A percentile compares a stretch with the other conserved stretches of the same genome.
phyloP scores from a whole-genome alignment of 2,888 invertebrate genomes.

The Athalia rosae region DNA sequence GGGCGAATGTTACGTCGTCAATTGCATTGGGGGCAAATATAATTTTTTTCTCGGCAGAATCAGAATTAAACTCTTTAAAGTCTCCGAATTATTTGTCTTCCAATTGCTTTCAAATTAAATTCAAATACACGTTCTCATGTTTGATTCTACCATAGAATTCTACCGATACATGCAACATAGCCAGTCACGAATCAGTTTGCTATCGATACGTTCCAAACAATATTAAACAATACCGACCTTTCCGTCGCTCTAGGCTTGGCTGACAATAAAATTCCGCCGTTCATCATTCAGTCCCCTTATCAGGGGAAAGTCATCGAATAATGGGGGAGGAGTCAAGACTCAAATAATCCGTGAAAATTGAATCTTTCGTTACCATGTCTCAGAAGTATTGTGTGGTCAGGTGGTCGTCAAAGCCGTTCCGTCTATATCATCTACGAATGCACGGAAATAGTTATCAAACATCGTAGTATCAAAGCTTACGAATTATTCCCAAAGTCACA shows the following conservation, averaged over 20 bases:
- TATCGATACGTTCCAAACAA: too few relatives aligned
- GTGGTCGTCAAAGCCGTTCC: background rate
- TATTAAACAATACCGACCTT: too few relatives aligned
- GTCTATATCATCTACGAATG: background rate
- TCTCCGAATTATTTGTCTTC: constrained; percentile 1
- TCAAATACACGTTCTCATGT: background rate
- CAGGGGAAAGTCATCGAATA: too few relatives aligned
- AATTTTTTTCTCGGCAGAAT: background rate
- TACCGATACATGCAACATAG: too few relatives aligned
- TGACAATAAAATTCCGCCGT: too few relatives aligned
- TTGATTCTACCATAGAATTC: background rate
- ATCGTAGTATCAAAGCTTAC: background rate
- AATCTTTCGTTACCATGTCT: too few relatives aligned
- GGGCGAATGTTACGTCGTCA: too few relatives aligned
- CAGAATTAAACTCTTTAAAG: background rate
- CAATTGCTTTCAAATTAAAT: background rate
- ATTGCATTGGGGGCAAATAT: background rate
- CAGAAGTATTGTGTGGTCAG: background rate
- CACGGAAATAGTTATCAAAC: background rate
- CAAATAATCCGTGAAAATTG: too few relatives aligned
- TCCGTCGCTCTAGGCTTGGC: too few relatives aligned
- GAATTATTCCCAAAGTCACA: background rate
- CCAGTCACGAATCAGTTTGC: too few relatives aligned
- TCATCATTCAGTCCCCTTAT: too few relatives aligned
- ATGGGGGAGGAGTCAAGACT: too few relatives aligned